Evolutionary conservation across 1,140 invertebrate genomes (phyloP).

Genomic region (Sycobia sp.): DNA sequence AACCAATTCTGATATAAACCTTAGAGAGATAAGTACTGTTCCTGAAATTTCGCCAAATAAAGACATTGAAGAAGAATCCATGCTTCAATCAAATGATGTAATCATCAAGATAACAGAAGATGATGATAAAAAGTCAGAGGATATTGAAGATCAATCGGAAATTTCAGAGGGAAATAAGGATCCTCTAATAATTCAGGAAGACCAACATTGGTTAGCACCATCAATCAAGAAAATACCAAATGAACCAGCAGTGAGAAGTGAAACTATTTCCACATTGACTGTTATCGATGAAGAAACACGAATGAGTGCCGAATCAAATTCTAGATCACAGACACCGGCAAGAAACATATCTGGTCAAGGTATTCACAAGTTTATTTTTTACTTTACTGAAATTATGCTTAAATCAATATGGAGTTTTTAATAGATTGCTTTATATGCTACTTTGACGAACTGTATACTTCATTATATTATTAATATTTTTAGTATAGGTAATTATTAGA

Average conservation of each 20-base stretch:
- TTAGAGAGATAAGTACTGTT: no score
- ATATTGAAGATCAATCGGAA: not conserved
- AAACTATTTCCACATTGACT: constrained; percentile 57
- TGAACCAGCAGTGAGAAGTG: constrained; percentile 36
- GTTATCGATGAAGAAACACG: constrained; percentile 84
- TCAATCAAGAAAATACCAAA: constrained; percentile 44
- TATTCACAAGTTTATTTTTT: constrained; percentile 34
- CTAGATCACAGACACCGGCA: constrained; percentile 63
- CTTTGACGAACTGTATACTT: no score
- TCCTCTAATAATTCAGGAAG: constrained; percentile 19
- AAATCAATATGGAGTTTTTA: no score
- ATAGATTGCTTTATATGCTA: no score
- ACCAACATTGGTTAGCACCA: constrained; percentile 56
- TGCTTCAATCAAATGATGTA: not conserved
- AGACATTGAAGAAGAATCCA: not conserved
- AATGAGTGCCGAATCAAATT: constrained; percentile 77
- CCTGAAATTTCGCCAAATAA: not conserved
- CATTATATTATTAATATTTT: no score
- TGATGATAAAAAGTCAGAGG: not conserved
- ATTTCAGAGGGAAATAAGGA: constrained; percentile 32
- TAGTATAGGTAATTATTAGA: no score
- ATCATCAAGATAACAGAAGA: constrained; percentile 8
- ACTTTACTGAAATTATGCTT: no score
- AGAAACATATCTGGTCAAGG: constrained; percentile 50
- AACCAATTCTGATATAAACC: no score